Percentiles rank a stretch among this genome's conserved stretches.
phyloP scores from a whole-genome alignment of 2,113 vertebrate species.

The Arothron firmamentum region DNA sequence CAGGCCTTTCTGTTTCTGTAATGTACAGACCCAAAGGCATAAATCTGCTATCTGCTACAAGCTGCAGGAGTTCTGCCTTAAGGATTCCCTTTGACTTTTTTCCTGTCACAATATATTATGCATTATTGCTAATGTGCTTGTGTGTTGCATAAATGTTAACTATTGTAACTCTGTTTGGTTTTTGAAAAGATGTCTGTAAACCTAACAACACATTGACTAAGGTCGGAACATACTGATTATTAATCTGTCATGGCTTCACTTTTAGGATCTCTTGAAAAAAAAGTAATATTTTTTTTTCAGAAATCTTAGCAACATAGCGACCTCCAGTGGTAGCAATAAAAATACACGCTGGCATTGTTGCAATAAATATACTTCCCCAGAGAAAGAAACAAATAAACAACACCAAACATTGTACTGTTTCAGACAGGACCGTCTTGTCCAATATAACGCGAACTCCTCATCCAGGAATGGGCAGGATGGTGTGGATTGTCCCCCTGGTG shows the following conservation, averaged over 20 bases:
- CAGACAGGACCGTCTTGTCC: constrained; percentile 78
- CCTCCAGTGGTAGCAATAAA: too few relatives aligned
- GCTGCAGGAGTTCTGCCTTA: constrained; percentile 46
- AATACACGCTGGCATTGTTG: too few relatives aligned
- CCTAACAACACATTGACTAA: too few relatives aligned
- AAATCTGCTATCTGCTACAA: constrained; percentile 35
- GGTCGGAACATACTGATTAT: too few relatives aligned
- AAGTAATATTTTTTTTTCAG: too few relatives aligned
- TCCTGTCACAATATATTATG: not conserved
- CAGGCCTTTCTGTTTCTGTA: constrained; percentile 51
- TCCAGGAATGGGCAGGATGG: constrained; percentile 83
- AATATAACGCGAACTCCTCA: constrained; percentile 78
- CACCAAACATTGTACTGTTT: not conserved
- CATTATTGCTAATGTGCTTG: not conserved
- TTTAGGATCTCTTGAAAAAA: too few relatives aligned
- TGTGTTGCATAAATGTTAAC: not conserved
- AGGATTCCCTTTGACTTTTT: constrained; percentile 44
- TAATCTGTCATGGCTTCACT: too few relatives aligned
- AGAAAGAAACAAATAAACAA: not conserved
- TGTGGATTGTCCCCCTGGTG: constrained; percentile 95
- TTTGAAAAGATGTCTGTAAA: too few relatives aligned
- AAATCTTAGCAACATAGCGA: too few relatives aligned
- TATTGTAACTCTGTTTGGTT: too few relatives aligned
- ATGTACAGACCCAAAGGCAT: constrained; percentile 57
- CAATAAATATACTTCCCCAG: not conserved